Evolutionary conservation across 2,113 vertebrate species (phyloP), one percentile per base, ranked within the genome.

Genomic region (Gulo gulo): DNA sequence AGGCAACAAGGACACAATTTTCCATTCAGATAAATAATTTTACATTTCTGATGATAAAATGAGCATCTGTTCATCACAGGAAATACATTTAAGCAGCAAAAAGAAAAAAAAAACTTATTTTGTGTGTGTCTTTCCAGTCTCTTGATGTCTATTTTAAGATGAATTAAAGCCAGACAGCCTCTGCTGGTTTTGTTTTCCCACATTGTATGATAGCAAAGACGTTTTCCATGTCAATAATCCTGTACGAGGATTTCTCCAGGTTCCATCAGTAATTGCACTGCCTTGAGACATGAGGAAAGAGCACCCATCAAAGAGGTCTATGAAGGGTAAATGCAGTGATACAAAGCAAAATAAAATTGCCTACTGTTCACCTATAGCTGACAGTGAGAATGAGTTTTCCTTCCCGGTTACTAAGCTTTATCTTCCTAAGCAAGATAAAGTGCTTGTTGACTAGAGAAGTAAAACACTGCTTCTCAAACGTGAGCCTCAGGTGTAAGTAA

Each of bases 401-500:
- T 67, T 45, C 42, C 23, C 10, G 13, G 34, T 82, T 55, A n/a
- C 78, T 61, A 57, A 80, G 65, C 80, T 95, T 92, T 59, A 52
- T 92, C 52, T 94, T 95, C 47, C 71, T 73, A 36, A 95, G 52
- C 79, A 90, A 91, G 78, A 76, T 45, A 45, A 90, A 93, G 36
- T 57, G 20, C 65, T 23, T 76, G 29, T 34, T 93, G 76, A 57
- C 59, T 52, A 80, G 71, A 42, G 55, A 7, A 50, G 21, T 73
- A 74, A 52, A 73, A 78, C 13, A 26, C 18, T 71, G 52, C 71
- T 23, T 10, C 94, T 45, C 29, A 7, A 12, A 63, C 14, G 1
- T 13, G 79, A 90, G 34, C n/a, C 63, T 31, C 65, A 4, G 11
- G 57, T 55, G 14, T 65, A 71, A 81, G 42, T 23, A 86, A 93